phyloP scores from a whole-genome alignment of 2,797 vertebrate genomes.

The Gymnothorax javanicus region DNA sequence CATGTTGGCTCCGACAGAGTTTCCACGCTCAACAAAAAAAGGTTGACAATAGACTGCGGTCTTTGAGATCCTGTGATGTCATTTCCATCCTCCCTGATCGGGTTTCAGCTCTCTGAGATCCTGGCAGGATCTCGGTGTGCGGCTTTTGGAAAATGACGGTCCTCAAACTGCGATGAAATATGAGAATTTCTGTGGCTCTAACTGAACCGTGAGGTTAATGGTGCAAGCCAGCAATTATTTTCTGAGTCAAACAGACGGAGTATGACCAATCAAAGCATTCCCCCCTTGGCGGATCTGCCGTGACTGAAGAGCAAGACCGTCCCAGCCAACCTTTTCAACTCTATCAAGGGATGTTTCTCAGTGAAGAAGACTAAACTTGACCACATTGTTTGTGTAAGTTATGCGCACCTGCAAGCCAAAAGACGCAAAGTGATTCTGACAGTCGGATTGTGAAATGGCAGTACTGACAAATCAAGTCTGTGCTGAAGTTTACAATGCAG shows the following conservation, averaged over 20 bases:
- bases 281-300: neutral
- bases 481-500: neutral
- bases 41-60: constrained; percentile 39
- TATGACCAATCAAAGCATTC: neutral
- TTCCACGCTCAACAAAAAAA: neutral
- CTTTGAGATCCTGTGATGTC: constrained; percentile 50
- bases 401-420: neutral
- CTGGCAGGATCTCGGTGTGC: constrained; percentile 37
- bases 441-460: neutral
- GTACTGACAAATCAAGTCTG: neutral
- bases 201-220: neutral
- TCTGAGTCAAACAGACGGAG: neutral
- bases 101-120: constrained; percentile 46
- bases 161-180: neutral
- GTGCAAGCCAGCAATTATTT: neutral
- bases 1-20: neutral
- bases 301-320: neutral
- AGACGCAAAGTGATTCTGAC: neutral
- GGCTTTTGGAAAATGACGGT: constrained; percentile 33
- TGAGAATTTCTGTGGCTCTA: neutral
- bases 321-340: neutral
- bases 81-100: constrained; percentile 53
- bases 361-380: neutral
- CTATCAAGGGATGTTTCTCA: constrained; percentile 1
- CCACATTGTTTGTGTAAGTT: constrained; percentile 2